Evolutionary conservation across 1,140 invertebrate species (phyloP).

Genomic region (Ganaspis sp.): DNA sequence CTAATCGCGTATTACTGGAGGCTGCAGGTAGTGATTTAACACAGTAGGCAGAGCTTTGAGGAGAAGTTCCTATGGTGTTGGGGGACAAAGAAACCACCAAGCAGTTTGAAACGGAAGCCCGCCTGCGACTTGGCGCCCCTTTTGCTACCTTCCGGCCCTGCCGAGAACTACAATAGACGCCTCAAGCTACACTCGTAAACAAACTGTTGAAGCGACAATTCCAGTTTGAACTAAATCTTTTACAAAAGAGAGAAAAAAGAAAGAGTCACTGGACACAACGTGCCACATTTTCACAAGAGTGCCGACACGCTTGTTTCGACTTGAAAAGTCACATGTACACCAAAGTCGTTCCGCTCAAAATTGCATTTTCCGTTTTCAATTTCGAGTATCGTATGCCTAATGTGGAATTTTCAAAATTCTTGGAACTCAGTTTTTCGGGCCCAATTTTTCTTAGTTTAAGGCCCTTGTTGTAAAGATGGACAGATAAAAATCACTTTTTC

Average conservation of each 20-base stretch:
- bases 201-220: conserved; percentile 31
- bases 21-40: conserved; percentile 50
- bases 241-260: neutral
- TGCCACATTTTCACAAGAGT: conserved; percentile 7
- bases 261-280: conserved; percentile 20
- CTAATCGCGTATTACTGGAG: conserved; percentile 51
- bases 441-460: no score
- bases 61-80: neutral
- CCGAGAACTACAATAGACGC: conserved; percentile 35
- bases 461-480: neutral
- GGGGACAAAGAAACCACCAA: conserved; percentile 29
- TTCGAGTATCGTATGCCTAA: neutral
- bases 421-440: neutral
- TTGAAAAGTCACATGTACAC: neutral
- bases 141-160: conserved; percentile 22
- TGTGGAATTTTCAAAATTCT: conserved; percentile 3
- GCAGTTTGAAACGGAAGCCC: conserved; percentile 45
- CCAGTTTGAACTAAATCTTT: conserved; percentile 17
- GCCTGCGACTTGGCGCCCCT: conserved; percentile 38
- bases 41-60: conserved; percentile 28
- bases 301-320: conserved; percentile 20
- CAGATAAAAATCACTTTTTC: conserved; percentile 11
- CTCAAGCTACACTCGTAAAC: conserved; percentile 33
- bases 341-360: conserved; percentile 7
- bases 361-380: conserved; percentile 17